Conservation (phyloP, 2,797 vertebrate genomes). For the Megalops cyprinoides region DNA sequence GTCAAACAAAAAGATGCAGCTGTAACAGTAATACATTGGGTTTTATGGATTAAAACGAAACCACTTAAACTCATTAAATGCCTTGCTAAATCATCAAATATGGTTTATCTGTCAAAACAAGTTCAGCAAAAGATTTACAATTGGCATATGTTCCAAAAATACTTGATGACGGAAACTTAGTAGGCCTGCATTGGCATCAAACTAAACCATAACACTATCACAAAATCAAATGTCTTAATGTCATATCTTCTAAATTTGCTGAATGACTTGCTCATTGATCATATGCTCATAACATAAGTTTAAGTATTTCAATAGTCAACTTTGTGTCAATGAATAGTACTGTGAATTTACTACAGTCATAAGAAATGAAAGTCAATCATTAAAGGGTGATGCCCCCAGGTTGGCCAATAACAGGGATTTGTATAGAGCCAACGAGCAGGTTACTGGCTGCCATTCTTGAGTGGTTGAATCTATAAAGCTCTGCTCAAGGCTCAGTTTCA, state of each 20-base stretch:
- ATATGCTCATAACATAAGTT: slow-evolving; percentile 25
- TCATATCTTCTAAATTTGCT: slow-evolving; percentile 22
- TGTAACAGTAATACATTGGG: neutral
- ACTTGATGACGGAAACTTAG: neutral
- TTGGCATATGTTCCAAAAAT: neutral
- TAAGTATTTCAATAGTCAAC: neutral
- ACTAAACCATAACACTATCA: slow-evolving; percentile 14
- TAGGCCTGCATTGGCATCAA: slow-evolving; percentile 20
- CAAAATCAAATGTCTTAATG: no score
- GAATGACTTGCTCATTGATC: slow-evolving; percentile 22
- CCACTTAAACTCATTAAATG: slow-evolving; percentile 16
- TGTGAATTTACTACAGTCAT: slow-evolving; percentile 4
- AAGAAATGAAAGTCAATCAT: no score
- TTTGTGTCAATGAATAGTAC: slow-evolving; percentile 13
- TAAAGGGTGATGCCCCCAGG: no score
- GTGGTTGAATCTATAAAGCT: neutral
- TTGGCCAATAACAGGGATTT: slow-evolving; percentile 2
- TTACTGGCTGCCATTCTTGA: slow-evolving; percentile 1
- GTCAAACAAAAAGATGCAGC: slow-evolving; percentile 13
- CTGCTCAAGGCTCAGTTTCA: slow-evolving; percentile 7
- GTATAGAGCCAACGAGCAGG: neutral
- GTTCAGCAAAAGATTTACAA: neutral
- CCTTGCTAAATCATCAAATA: slow-evolving; percentile 1
- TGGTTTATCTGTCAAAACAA: slow-evolving; percentile 12
- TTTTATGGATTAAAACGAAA: neutral